Percentiles rank a stretch among this genome's conserved stretches.
Conservation (phyloP, 2,797 vertebrate genomes). For the Aldrovandia affinis region DNA sequence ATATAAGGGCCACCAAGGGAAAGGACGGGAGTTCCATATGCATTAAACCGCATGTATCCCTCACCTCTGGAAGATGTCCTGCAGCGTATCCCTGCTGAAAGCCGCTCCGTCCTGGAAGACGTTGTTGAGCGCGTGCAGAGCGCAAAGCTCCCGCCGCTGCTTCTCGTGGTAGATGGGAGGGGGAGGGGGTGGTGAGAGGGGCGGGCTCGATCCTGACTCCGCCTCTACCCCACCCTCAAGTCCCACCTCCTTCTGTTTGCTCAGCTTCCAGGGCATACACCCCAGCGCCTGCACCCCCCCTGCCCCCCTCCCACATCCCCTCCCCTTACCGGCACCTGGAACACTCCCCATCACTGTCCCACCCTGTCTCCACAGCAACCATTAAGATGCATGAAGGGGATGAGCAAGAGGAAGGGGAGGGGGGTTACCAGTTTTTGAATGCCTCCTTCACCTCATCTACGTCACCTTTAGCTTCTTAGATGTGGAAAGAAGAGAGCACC, state of each 20-base stretch:
- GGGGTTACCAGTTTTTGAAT: constrained; percentile 31
- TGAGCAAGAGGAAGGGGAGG: constrained; percentile 45
- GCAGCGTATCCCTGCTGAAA: constrained; percentile 91
- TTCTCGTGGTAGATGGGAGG: constrained; percentile 96
- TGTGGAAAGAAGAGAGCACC: not conserved
- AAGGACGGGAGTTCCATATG: not conserved
- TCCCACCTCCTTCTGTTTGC: constrained; percentile 73
- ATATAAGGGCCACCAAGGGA: no score
- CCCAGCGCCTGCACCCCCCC: constrained; percentile 76
- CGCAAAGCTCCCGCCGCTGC: constrained; percentile 92
- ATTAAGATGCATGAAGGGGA: constrained; percentile 64
- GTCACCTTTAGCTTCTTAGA: not conserved
- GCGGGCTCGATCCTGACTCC: constrained; percentile 48
- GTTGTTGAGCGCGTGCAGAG: constrained; percentile 98
- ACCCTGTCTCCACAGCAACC: constrained; percentile 66
- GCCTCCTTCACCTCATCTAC: not conserved
- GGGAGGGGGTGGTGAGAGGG: constrained; percentile 59
- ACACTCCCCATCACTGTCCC: constrained; percentile 74
- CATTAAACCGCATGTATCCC: constrained; percentile 6
- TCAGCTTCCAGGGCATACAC: constrained; percentile 82
- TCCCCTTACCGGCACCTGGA: constrained; percentile 74
- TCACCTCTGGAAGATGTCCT: constrained; percentile 98
- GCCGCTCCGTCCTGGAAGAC: constrained; percentile 97
- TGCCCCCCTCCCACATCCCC: constrained; percentile 73
- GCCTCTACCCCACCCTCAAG: constrained; percentile 55